Conservation (phyloP, 2,113 vertebrate genomes). For the Equus quagga region DNA sequence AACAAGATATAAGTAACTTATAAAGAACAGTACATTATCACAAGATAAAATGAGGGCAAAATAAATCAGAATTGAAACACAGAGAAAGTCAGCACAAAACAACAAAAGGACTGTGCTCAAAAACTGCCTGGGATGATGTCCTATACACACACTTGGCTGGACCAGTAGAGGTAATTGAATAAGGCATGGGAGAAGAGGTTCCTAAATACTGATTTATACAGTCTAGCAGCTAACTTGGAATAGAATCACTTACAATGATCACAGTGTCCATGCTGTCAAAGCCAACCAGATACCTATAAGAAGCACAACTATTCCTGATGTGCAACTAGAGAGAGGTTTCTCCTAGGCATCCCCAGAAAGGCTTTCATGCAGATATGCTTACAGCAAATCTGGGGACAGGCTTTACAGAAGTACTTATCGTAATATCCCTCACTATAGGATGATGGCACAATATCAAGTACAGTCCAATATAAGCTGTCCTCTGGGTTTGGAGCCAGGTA, state of each 20-base stretch:
- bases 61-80: neutral
- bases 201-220: neutral
- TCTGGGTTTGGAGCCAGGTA: neutral
- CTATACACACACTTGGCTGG: neutral
- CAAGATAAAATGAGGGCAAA: neutral
- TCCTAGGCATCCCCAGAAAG: neutral
- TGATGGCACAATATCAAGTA: neutral
- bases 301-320: neutral
- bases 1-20: neutral
- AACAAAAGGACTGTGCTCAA: neutral
- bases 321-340: neutral
- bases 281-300: neutral
- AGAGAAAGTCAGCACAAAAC: neutral
- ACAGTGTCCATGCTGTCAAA: neutral
- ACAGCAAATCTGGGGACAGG: neutral
- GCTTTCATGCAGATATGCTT: neutral
- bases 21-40: neutral
- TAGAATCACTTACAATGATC: neutral
- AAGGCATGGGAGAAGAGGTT: neutral
- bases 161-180: neutral
- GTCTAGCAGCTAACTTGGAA: neutral
- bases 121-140: neutral
- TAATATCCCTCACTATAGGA: neutral
- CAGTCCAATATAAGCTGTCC: neutral
- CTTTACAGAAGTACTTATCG: neutral